Evolutionary conservation across 30 jellyfish, hydroid and myxozoan species (phyloP).

Genomic region (Mastigias papua): DNA sequence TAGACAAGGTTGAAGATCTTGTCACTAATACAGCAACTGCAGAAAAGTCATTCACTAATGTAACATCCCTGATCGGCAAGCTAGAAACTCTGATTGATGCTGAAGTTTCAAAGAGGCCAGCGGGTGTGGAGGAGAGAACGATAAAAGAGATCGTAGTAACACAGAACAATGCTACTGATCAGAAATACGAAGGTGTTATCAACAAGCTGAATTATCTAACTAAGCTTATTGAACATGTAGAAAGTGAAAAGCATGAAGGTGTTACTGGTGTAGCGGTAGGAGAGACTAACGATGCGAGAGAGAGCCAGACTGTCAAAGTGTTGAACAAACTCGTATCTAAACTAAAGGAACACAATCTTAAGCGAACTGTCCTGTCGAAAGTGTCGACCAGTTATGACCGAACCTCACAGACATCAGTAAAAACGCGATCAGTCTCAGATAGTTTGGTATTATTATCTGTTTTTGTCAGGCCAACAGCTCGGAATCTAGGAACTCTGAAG

Average conservation of each 20-base stretch:
- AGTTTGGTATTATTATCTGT: neutral
- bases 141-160: constrained; percentile 37
- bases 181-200: constrained; percentile 39
- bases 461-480: too few species aligned
- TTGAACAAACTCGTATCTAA: constrained; percentile 56
- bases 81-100: constrained; percentile 44
- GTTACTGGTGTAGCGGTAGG: neutral
- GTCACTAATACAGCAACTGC: constrained; percentile 56
- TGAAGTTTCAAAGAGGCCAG: constrained; percentile 3
- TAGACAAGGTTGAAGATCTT: constrained; percentile 48
- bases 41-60: constrained; percentile 50
- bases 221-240: constrained; percentile 40
- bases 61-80: constrained; percentile 42
- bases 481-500: neutral
- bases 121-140: constrained; percentile 8
- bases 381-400: neutral
- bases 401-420: neutral
- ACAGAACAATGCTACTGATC: constrained; percentile 48
- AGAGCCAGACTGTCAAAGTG: constrained; percentile 25
- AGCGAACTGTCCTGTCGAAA: neutral
- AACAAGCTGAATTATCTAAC: constrained; percentile 57
- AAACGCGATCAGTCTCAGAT: neutral
- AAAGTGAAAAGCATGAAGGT: neutral
- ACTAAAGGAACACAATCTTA: neutral
- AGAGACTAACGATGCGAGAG: neutral